A percentile compares a stretch with the other conserved stretches of the same genome.
Conservation (phyloP, 2,113 vertebrate species). For the Phalacrocorax aristotelis region DNA sequence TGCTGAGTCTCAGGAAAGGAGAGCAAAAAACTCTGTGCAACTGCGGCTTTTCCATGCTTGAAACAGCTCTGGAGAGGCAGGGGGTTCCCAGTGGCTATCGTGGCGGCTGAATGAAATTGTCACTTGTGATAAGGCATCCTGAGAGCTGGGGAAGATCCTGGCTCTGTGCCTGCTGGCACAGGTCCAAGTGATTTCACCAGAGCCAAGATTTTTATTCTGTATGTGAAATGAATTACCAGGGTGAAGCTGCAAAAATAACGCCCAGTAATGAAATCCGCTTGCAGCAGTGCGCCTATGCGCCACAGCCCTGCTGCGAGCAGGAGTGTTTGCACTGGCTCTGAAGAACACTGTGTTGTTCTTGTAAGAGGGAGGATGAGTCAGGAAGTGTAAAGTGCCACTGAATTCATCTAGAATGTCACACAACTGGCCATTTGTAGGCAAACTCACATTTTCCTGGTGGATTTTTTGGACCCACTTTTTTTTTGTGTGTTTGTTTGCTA, state of each 20-base stretch:
- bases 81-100: not conserved
- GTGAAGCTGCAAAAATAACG: conserved; percentile 39
- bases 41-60: not conserved
- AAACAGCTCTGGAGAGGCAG: not conserved
- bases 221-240: not conserved
- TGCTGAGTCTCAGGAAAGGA: not conserved
- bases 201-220: not conserved
- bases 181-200: not conserved
- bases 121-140: conserved; percentile 14
- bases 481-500: not conserved
- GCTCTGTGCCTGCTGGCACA: not conserved
- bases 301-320: not conserved
- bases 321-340: not conserved
- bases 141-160: conserved; percentile 5
- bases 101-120: conserved; percentile 41
- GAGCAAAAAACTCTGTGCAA: not conserved
- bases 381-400: not conserved
- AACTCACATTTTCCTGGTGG: not conserved
- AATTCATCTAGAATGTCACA: not conserved
- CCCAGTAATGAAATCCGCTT: not conserved
- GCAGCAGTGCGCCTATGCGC: not conserved
- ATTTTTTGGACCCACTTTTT: not conserved
- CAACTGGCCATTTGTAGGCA: not conserved
- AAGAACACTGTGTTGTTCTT: rapidly evolving
- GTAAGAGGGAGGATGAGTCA: not conserved